These are phyloP conservation scores for Zygogramma bicolorata DNA, from an alignment of 2,888 invertebrate species.

Conservation along the genomic window DNA sequence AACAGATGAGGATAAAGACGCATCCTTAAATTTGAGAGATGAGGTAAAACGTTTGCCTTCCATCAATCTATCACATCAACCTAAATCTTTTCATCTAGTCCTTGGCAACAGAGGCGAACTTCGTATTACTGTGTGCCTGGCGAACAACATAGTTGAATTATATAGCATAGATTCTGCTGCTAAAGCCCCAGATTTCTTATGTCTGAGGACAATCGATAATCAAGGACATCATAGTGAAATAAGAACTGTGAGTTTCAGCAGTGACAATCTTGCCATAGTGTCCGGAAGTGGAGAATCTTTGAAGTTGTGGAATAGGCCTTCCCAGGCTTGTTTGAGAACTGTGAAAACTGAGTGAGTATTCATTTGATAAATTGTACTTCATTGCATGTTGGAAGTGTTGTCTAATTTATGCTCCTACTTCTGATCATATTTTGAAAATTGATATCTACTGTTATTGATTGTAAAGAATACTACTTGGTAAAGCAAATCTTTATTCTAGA, in stretches of 20 bases:
- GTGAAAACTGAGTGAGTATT: constrained; percentile 66
- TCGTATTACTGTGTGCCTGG: constrained; percentile 75
- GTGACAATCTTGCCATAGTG: constrained; percentile 88
- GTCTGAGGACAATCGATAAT: constrained; percentile 75
- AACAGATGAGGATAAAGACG: constrained; percentile 38
- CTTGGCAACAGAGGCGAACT: constrained; percentile 80
- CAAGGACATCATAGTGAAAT: constrained; percentile 94
- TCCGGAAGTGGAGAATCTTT: constrained; percentile 89
- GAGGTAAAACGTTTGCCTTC: constrained; percentile 78
- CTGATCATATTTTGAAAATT: no score
- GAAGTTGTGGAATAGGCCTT: constrained; percentile 93
- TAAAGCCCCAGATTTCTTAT: constrained; percentile 69
- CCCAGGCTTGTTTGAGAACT: constrained; percentile 74
- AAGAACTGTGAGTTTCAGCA: constrained; percentile 87
- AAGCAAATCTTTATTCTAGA: no score
- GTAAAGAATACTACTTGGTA: no score
- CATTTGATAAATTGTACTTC: neutral
- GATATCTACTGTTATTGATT: no score
- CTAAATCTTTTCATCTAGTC: constrained; percentile 78
- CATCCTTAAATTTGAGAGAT: constrained; percentile 74
- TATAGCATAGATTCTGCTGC: constrained; percentile 71
- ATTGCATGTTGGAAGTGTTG: no score
- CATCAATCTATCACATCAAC: constrained; percentile 76
- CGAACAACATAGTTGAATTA: constrained; percentile 82
- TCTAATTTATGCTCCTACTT: no score